Base-by-base conservation (phyloP, 2,113 vertebrate genomes). In the Festucalex cinctus region DNA sequence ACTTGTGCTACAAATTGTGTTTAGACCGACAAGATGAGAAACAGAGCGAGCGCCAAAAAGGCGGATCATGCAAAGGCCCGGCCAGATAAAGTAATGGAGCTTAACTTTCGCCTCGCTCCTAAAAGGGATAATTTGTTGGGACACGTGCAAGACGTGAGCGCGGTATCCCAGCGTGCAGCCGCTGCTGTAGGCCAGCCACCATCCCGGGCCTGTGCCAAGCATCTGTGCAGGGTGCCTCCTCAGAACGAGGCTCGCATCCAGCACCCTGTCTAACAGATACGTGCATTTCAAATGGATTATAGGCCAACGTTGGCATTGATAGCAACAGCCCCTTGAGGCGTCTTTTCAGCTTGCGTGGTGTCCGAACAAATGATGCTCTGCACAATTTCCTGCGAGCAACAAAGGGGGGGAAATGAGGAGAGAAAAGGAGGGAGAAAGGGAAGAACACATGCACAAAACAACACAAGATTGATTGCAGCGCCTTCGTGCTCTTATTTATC, bases 231-330 rank as follows among this genome's bases (percentile, higher is more conserved):
- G 76, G 80, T 77, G 74, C 49, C 44, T 80, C 71, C 66, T 81
- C 68, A 71, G 70, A 81, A 65, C 74, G 76, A 78, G 85, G 74
- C 85, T 83, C 1, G 6, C 71, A 66, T 85, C 84, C 78, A 83
- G 69, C 71, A 32, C 76, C 73, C 26, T 9, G 79, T 74, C 78
- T 78, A 84, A 77, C 77, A 82, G 82, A 88, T 84, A 86, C 80
- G 68, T 78, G 79, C 76, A 79, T 87, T 84, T 85, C 82, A 83
- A 85, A 86, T 66, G 85, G 82, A 83, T 84, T 86, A 78, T 56
- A 81, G 68, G 70, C 79, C 66, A 81, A 87, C 71, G 76, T 70
- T 70, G 79, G 80, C 75, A 85, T 82, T 88, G 83, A 88, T 86
- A 82, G 75, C 59, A 80, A 82, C 74, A 76, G 46, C 82, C 86